Conservation (phyloP, 2,113 vertebrate species). For the Hypanus sabinus region DNA sequence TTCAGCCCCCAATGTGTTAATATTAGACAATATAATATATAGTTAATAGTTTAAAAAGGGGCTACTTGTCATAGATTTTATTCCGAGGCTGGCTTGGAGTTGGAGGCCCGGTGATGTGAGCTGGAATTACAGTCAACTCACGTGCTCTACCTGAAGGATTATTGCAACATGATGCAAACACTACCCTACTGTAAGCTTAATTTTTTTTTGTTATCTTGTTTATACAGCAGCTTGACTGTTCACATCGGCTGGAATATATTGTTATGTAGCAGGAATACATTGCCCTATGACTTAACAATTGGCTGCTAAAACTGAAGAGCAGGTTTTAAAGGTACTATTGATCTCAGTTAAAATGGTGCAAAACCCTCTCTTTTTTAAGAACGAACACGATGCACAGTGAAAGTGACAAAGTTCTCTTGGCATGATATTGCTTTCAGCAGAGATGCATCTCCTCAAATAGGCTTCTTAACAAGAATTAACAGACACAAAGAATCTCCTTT, state of each 20-base stretch:
- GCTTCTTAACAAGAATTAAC: conserved; percentile 71
- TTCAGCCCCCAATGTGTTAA: background rate
- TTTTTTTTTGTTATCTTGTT: background rate
- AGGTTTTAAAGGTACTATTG: background rate
- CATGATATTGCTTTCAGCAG: conserved; percentile 34
- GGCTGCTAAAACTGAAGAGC: background rate
- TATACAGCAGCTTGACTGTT: conserved; percentile 8
- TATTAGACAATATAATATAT: background rate
- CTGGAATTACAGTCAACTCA: too few species aligned
- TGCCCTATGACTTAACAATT: background rate
- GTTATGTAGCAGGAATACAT: background rate
- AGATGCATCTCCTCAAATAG: conserved; percentile 62
- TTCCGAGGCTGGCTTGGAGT: background rate
- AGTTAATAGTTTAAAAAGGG: background rate
- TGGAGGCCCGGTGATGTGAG: background rate
- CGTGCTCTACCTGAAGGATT: conserved; percentile 6
- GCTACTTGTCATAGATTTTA: background rate
- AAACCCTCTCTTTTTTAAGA: background rate
- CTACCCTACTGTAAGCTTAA: background rate
- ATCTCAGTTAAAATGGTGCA: conserved; percentile 2
- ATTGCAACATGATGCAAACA: background rate
- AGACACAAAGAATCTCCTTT: conserved; percentile 70
- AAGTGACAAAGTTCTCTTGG: conserved; percentile 47
- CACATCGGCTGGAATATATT: background rate
- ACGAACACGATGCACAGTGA: conserved; percentile 46